These are phyloP conservation scores for Climacteris rufus DNA, from an alignment of 2,113 vertebrate species.

Conservation along the genomic window DNA sequence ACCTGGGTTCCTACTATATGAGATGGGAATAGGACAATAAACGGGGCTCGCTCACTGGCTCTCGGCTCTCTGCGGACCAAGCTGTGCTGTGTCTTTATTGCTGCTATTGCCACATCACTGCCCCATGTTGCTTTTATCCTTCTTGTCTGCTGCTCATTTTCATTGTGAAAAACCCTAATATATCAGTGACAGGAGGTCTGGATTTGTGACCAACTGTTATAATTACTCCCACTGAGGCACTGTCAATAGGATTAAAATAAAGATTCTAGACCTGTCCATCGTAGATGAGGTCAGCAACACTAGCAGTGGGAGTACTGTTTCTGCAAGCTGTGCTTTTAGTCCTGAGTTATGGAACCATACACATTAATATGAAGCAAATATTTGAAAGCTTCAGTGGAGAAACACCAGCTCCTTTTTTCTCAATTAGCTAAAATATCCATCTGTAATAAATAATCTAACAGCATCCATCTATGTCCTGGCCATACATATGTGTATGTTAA, in stretches of 20 bases:
- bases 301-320: conserved; percentile 70
- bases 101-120: no score
- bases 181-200: conserved; percentile 75
- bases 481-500: conserved; percentile 31
- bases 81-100: no score
- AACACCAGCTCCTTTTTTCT: conserved; percentile 26
- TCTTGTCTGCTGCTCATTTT: conserved; percentile 70
- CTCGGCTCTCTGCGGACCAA: no score
- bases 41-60: no score
- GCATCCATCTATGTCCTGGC: conserved; percentile 50
- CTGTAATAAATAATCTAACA: conserved; percentile 68
- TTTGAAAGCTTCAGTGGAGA: conserved; percentile 69
- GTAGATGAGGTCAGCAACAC: conserved; percentile 74
- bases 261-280: conserved; percentile 70
- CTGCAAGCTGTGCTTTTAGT: conserved; percentile 67
- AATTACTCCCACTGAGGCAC: conserved; percentile 79
- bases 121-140: conserved; percentile 69
- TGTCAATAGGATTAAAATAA: conserved; percentile 80
- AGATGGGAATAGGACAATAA: no score
- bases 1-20: no score
- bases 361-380: conserved; percentile 68
- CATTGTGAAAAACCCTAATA: conserved; percentile 59
- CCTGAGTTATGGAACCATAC: conserved; percentile 53
- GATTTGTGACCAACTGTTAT: conserved; percentile 72
- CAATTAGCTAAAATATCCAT: conserved; percentile 52